Conservation (phyloP, 2,888 invertebrate genomes). For the Thereva nobilitata region DNA sequence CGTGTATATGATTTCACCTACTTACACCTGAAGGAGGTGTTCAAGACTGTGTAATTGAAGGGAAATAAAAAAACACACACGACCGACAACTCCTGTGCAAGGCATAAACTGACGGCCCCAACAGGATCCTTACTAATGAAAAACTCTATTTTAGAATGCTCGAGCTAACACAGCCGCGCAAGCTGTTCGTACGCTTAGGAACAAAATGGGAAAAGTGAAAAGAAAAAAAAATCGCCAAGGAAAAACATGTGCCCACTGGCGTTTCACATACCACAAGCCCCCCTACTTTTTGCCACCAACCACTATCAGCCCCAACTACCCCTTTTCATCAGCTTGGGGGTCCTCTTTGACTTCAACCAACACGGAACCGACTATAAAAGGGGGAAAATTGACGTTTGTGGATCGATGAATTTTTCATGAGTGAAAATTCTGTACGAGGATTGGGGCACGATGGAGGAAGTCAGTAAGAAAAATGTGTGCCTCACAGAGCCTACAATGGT, state of each 20-base stretch:
- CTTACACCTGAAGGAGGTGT: not conserved
- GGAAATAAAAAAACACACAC: not conserved
- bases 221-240: constrained; percentile 19
- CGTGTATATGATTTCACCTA: constrained; percentile 9
- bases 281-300: constrained; percentile 5
- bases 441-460: not conserved
- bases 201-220: constrained; percentile 27
- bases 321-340: not conserved
- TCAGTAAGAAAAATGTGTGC: constrained; percentile 6
- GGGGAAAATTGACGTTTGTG: constrained; percentile 40
- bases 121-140: constrained; percentile 28
- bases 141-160: constrained; percentile 32
- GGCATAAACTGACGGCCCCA: constrained; percentile 5
- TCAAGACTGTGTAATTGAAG: not conserved
- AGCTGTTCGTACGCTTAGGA: constrained; percentile 21
- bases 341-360: constrained; percentile 22
- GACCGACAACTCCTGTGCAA: not conserved
- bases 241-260: constrained; percentile 36
- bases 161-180: constrained; percentile 26
- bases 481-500: not conserved
- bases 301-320: constrained; percentile 21
- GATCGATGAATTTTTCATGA: constrained; percentile 46
- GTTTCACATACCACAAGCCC: constrained; percentile 21
- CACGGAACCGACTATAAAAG: constrained; percentile 36
- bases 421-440: constrained; percentile 18